Evolutionary conservation across 2,797 vertebrate genomes (phyloP).

Genomic region (Carcharodon carcharias): DNA sequence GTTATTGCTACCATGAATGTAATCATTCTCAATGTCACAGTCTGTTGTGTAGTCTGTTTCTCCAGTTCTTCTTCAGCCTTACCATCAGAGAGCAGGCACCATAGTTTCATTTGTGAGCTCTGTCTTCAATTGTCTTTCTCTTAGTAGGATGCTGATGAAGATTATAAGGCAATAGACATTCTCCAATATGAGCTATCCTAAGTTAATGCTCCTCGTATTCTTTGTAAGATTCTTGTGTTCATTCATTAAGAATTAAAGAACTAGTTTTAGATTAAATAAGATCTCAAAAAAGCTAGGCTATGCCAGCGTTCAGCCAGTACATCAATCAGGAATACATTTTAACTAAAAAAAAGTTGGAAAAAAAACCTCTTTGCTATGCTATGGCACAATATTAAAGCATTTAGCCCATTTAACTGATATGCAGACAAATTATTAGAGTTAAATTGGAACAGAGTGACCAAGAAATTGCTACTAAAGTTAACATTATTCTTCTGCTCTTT

Average conservation of each 20-base stretch:
- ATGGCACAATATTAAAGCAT: not conserved
- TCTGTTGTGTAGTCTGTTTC: not conserved
- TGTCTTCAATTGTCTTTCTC: not conserved
- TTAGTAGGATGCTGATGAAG: not conserved
- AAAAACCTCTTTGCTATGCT: not conserved
- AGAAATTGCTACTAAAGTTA: not conserved
- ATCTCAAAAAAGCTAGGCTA: not conserved
- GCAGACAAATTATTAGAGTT: slow-evolving; percentile 2
- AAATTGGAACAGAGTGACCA: not conserved
- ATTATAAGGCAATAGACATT: not conserved
- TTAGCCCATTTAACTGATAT: not conserved
- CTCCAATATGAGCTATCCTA: not conserved
- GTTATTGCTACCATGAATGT: not conserved
- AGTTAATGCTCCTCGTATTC: not conserved
- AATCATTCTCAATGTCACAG: not conserved
- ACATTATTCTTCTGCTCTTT: not conserved
- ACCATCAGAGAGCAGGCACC: not conserved
- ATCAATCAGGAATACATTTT: not conserved
- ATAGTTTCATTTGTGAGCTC: not conserved
- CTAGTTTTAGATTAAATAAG: not conserved
- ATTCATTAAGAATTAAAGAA: not conserved
- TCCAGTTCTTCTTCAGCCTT: not conserved
- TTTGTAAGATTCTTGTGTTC: not conserved
- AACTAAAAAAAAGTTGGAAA: not conserved
- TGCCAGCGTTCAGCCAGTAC: not conserved